These are phyloP conservation scores for Iphiclides podalirius DNA, from an alignment of 2,888 invertebrate genomes.

Conservation along the genomic window DNA sequence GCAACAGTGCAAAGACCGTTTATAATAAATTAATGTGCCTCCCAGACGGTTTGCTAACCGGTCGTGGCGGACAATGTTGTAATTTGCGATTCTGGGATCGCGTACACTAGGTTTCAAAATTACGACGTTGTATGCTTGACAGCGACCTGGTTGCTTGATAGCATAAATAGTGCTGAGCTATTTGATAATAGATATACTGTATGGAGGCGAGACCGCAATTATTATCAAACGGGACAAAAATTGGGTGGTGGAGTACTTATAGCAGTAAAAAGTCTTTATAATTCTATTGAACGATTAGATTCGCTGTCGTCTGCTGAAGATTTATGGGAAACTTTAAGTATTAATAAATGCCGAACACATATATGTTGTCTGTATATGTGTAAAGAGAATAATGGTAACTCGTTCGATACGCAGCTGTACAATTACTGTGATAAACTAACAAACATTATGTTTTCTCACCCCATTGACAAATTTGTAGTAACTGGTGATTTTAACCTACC, in stretches of 20 bases:
- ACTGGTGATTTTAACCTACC: not conserved
- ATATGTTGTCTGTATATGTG: not conserved
- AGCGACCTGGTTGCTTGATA: constrained; percentile 4
- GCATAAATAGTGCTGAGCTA: not conserved
- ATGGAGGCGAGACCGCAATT: not conserved
- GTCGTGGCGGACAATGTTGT: too few relatives aligned
- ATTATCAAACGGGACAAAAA: not conserved
- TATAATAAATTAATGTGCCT: too few relatives aligned
- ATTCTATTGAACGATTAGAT: not conserved
- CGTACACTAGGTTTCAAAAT: too few relatives aligned
- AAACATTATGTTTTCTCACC: not conserved
- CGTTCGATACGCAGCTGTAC: not conserved
- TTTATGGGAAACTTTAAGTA: not conserved
- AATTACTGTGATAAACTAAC: not conserved
- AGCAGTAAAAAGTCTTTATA: not conserved
- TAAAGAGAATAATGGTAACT: not conserved
- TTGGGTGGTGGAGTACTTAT: constrained; percentile 3
- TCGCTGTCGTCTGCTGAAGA: not conserved
- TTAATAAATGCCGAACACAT: not conserved
- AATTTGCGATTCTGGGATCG: too few relatives aligned
- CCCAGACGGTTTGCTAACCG: too few relatives aligned
- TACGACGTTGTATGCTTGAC: not conserved
- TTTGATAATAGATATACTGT: constrained; percentile 2
- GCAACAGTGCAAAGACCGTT: too few relatives aligned
- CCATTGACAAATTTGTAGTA: not conserved